phyloP scores from a whole-genome alignment of 2,888 invertebrate genomes.

The Caenorhabditis plicata region DNA sequence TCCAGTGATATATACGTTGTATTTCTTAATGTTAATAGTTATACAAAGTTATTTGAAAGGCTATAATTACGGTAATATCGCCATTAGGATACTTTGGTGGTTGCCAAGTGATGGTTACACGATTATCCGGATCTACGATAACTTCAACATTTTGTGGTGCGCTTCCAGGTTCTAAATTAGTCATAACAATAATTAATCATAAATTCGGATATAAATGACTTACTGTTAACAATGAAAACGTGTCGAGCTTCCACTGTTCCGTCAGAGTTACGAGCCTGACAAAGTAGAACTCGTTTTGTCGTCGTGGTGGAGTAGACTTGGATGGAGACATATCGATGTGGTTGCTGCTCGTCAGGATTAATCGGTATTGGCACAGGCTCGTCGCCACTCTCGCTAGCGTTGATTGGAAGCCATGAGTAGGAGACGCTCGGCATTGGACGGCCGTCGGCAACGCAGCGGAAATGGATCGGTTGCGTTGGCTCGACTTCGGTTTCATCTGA shows the following conservation, averaged over 20 bases:
- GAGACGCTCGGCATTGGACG: slow-evolving; percentile 61
- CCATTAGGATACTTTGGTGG: slow-evolving; percentile 62
- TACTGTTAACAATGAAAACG: slow-evolving; percentile 58
- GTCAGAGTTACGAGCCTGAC: slow-evolving; percentile 62
- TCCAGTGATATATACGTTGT: slow-evolving; percentile 61
- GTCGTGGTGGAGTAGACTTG: slow-evolving; percentile 57
- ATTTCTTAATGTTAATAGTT: slow-evolving; percentile 41
- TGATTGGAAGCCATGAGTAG: slow-evolving; percentile 62
- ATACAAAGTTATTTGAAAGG: neutral
- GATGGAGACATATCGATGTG: slow-evolving; percentile 57
- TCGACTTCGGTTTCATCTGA: slow-evolving; percentile 56
- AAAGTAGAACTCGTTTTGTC: slow-evolving; percentile 55
- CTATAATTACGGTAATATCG: slow-evolving; percentile 47
- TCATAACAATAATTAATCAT: slow-evolving; percentile 5
- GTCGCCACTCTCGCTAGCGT: slow-evolving; percentile 53
- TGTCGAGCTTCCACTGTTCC: slow-evolving; percentile 57
- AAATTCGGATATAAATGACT: slow-evolving; percentile 9
- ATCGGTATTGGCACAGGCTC: slow-evolving; percentile 59
- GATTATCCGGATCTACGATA: slow-evolving; percentile 61
- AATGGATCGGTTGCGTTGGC: slow-evolving; percentile 59
- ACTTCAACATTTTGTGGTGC: slow-evolving; percentile 55
- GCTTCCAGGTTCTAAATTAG: slow-evolving; percentile 57
- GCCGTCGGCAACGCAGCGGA: slow-evolving; percentile 63
- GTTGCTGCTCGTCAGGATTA: slow-evolving; percentile 38
- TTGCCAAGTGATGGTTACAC: slow-evolving; percentile 61